Conservation (phyloP, 2,113 vertebrate genomes). For the Brachypteracias leptosomus region DNA sequence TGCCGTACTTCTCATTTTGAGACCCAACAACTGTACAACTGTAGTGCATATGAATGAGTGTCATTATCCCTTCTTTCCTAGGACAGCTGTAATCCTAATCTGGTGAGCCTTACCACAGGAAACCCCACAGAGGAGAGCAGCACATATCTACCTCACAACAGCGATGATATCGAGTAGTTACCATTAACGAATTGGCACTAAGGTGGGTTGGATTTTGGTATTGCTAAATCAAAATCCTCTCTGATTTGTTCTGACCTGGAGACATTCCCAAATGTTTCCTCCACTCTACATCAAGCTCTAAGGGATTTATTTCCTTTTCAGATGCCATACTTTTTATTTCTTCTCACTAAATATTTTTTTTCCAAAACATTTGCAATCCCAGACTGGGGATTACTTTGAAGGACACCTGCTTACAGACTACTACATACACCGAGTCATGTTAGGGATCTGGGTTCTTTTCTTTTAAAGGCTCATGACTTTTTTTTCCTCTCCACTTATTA, state of each 20-base stretch:
- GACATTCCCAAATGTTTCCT: not conserved
- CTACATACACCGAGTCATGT: not conserved
- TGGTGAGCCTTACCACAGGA: not conserved
- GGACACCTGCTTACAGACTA: not conserved
- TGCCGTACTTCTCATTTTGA: not conserved
- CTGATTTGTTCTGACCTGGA: not conserved
- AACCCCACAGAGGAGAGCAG: not conserved
- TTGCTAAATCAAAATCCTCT: not conserved
- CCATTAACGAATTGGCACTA: not conserved
- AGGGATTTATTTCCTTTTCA: not conserved
- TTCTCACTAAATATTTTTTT: not conserved
- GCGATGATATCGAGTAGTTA: not conserved
- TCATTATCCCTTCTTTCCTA: not conserved
- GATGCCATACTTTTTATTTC: not conserved
- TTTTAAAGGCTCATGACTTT: not conserved
- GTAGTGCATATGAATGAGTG: not conserved
- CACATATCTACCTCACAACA: fast-evolving
- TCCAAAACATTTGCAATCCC: not conserved
- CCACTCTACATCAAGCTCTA: not conserved
- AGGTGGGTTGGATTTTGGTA: not conserved
- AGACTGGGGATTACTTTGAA: not conserved
- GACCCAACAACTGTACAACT: not conserved
- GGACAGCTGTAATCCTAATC: not conserved
- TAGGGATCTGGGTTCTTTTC: not conserved
- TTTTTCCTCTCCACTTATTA: not conserved